phyloP scores from a whole-genome alignment of 1,140 invertebrate species.

The Spodoptera litura region DNA sequence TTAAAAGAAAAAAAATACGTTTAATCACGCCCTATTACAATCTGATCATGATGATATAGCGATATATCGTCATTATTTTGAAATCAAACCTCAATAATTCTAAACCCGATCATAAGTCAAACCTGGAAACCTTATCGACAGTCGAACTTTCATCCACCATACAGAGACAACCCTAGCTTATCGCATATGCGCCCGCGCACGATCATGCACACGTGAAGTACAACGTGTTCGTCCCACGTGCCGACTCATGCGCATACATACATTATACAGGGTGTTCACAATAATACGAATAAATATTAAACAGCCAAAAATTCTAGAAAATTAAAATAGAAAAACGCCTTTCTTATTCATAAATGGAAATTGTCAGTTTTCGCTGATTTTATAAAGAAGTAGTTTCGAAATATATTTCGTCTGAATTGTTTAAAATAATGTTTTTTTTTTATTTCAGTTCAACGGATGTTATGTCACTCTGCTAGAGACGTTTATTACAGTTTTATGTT shows the following conservation, averaged over 20 bases:
- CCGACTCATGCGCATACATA: conserved; percentile 32
- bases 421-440: not conserved
- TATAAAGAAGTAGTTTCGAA: not conserved
- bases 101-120: no score
- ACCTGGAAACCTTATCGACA: no score
- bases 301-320: conserved; percentile 4
- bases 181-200: conserved; percentile 39
- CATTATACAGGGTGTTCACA: conserved; percentile 37
- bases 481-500: not conserved
- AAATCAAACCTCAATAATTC: no score
- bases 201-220: conserved; percentile 48
- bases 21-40: no score
- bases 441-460: not conserved
- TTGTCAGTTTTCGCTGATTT: conserved; percentile 3
- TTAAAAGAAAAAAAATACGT: no score
- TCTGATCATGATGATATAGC: no score
- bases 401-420: no score
- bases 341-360: conserved; percentile 6
- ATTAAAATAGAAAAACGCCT: conserved; percentile 2
- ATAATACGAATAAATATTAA: conserved; percentile 24
- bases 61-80: no score
- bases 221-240: conserved; percentile 55
- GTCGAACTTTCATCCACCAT: no score
- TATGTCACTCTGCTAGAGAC: not conserved
- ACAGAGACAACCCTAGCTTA: conserved; percentile 22